Base-by-base conservation (phyloP, 2,797 vertebrate genomes). In the Sebastes vulpes region DNA sequence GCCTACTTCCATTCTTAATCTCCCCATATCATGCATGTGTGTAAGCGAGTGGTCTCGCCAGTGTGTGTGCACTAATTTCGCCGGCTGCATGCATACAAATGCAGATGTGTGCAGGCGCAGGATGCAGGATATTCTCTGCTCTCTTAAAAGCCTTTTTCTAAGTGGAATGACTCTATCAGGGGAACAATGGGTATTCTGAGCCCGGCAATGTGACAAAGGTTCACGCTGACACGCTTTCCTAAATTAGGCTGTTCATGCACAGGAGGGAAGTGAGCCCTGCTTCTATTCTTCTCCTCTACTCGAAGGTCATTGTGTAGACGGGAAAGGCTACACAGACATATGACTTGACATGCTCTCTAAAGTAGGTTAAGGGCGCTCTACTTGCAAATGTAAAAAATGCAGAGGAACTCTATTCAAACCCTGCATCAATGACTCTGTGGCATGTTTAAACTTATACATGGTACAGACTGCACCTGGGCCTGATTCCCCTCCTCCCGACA, bases 211-310 rank as follows among this genome's bases (percentile, higher is more conserved):
- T 94, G 93, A 95, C 94, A 93, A 90, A 91, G 89, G 95, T 95
- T 96, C 94, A 95, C 91, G 84, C 90, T 94, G 94, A 95, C 95
- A 95, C 84, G 91, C 86, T 95, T 95, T 95, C 92, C 91, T 82
- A 91, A 95, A 95, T 93, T 94, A 95, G 93, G 89, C 82, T 82
- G 89, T 87, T 92, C 85, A 79, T 88, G 84, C 85, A 77, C 91
- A 89, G 87, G 90, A 93, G 93, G 94, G 93, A 94, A 92, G 90
- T 89, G 82, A 79, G 91, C 81, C 85, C 86, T 82, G 85, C 88
- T 93, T 82, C 91, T 84, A 88, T 95, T 95, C 93, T 94, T 93
- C 92, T 91, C 65, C 81, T 88, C 89, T 76, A 84, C 90, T 93
- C 84, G 32, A 84, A 89, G 90, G 92, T 94, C 93, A 94, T 93